phyloP scores from a whole-genome alignment of 2,888 invertebrate genomes.

The Tipula confusa region DNA sequence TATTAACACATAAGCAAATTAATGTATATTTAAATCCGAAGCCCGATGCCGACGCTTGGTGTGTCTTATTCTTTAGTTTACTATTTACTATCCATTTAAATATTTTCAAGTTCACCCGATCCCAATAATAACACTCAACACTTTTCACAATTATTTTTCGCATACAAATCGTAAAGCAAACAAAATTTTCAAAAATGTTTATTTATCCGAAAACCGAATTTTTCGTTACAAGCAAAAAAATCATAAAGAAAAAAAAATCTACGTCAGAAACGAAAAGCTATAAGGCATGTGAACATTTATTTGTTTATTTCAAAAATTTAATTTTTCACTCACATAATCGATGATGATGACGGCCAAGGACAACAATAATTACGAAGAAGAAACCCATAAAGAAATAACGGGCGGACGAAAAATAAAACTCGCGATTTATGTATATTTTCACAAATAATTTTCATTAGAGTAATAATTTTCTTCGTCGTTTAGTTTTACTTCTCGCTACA shows the following conservation, averaged over 20 bases:
- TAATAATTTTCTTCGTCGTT: slow-evolving; percentile 16
- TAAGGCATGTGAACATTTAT: not conserved
- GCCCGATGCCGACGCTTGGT: too few species aligned
- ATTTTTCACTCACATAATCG: not conserved
- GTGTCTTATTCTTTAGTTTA: too few species aligned
- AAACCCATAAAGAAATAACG: not conserved
- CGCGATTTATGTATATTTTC: not conserved
- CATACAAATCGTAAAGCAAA: too few species aligned
- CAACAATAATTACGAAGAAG: too few species aligned
- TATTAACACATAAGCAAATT: too few species aligned
- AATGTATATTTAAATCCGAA: too few species aligned
- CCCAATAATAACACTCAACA: not conserved
- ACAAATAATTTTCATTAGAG: slow-evolving; percentile 25
- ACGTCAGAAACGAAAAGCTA: not conserved
- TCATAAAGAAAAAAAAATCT: not conserved
- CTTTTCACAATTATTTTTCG: not conserved
- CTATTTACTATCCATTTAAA: too few species aligned
- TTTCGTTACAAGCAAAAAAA: too few species aligned
- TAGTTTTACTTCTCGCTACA: not conserved
- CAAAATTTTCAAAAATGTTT: not conserved
- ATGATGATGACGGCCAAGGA: not conserved
- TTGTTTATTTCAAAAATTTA: not conserved
- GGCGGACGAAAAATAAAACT: not conserved
- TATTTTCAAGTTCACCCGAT: not conserved
- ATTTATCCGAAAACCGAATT: not conserved